phyloP scores from a whole-genome alignment of 2,797 vertebrate genomes.

The Tokudaia muenninki region DNA sequence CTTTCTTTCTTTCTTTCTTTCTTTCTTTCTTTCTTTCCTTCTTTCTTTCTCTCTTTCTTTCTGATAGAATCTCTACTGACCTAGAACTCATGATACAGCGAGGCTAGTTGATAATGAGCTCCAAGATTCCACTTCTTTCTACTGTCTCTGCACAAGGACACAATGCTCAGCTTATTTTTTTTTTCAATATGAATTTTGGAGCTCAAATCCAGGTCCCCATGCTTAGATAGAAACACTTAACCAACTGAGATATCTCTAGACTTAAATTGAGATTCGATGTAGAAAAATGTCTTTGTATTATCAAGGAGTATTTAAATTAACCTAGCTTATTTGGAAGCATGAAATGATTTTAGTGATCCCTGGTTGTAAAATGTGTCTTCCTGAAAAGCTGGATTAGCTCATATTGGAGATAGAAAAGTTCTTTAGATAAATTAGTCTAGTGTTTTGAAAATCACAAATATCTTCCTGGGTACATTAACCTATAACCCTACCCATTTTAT shows the following conservation, averaged over 20 bases:
- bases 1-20: too few relatives aligned
- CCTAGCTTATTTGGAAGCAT: neutral
- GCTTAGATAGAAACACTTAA: neutral
- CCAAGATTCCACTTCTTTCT: neutral
- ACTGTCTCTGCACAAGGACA: neutral
- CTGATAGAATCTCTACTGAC: neutral
- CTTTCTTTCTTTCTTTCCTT: too few relatives aligned
- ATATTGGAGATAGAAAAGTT: neutral
- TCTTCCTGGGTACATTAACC: neutral
- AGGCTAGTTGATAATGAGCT: neutral
- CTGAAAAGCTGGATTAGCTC: neutral
- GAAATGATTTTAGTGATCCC: neutral
- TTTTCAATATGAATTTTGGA: neutral
- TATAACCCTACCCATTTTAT: neutral
- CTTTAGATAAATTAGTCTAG: neutral
- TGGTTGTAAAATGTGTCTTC: neutral
- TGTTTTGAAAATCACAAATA: neutral
- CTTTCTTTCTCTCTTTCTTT: neutral
- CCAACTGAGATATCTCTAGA: neutral
- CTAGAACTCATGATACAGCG: neutral
- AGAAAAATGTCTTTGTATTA: neutral
- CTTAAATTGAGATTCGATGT: neutral
- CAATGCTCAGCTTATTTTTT: neutral
- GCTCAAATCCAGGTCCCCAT: neutral
- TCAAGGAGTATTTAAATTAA: neutral